phyloP scores from a whole-genome alignment of 2,888 invertebrate genomes.

The Andricus curvator region DNA sequence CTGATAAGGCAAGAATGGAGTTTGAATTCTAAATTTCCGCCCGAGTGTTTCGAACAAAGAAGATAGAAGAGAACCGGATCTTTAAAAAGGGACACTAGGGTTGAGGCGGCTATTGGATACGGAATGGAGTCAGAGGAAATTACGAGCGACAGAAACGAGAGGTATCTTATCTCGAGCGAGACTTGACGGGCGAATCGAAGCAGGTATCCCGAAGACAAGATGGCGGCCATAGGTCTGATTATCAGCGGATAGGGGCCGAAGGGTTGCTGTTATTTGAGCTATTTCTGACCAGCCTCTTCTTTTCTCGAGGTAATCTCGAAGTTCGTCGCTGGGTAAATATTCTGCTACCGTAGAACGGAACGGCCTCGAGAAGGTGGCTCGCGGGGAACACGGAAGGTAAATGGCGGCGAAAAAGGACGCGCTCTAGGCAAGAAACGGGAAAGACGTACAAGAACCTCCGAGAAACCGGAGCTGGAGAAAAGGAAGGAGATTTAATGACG shows the following conservation, averaged over 20 bases:
- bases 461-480: conserved; percentile 29
- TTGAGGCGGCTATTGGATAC: too few species aligned
- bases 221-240: conserved; percentile 4
- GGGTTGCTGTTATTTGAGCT: conserved; percentile 32
- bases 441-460: conserved; percentile 19
- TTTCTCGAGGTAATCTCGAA: conserved; percentile 2
- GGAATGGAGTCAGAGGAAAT: conserved; percentile 16
- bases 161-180: conserved; percentile 22
- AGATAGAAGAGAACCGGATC: conserved; percentile 13
- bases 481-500: conserved; percentile 36
- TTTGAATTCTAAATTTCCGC: neutral
- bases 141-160: conserved; percentile 1
- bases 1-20: neutral
- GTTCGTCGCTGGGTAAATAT: conserved; percentile 49
- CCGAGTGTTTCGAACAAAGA: conserved; percentile 8
- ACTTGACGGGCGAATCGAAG: conserved; percentile 31
- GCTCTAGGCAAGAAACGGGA: conserved; percentile 45
- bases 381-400: conserved; percentile 47
- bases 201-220: conserved; percentile 8
- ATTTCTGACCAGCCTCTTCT: conserved; percentile 31
- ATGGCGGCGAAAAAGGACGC: conserved; percentile 37
- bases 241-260: neutral
- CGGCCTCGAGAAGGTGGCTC: conserved; percentile 18
- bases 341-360: conserved; percentile 48
- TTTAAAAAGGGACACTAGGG: neutral